Evolutionary conservation across 2,888 invertebrate species (phyloP).

Genomic region (Ormyrus labotus): DNA sequence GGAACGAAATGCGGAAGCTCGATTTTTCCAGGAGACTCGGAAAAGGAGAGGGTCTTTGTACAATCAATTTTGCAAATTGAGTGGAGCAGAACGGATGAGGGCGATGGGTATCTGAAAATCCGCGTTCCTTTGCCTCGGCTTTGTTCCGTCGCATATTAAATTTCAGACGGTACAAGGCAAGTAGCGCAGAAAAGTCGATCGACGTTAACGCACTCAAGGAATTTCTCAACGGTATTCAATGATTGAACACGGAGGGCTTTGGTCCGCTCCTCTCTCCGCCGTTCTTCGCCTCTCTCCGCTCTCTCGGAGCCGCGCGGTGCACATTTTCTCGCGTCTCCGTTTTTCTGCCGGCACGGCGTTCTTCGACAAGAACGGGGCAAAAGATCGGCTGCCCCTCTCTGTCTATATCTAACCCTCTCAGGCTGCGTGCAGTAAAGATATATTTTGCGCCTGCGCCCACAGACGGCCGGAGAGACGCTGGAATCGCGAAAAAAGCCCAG

Average conservation of each 20-base stretch:
- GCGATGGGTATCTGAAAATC: constrained; percentile 48
- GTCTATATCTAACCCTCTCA: neutral
- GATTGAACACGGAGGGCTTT: constrained; percentile 46
- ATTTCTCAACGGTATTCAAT: constrained; percentile 56
- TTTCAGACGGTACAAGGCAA: constrained; percentile 29
- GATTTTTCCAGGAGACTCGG: neutral
- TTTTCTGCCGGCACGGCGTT: constrained; percentile 15
- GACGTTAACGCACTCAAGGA: constrained; percentile 57
- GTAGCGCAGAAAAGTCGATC: constrained; percentile 49
- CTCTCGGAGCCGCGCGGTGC: neutral
- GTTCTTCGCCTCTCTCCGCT: neutral
- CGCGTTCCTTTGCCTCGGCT: constrained; percentile 12
- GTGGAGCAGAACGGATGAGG: constrained; percentile 9
- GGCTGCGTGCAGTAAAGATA: neutral
- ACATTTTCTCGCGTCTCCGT: constrained; percentile 52
- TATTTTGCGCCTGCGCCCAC: constrained; percentile 21
- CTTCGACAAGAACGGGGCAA: neutral
- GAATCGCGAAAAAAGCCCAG: constrained; percentile 27
- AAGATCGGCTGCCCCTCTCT: constrained; percentile 14
- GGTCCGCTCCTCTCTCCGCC: neutral
- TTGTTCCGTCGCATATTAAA: constrained; percentile 50
- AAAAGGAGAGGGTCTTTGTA: constrained; percentile 29
- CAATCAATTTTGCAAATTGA: constrained; percentile 57
- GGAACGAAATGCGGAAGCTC: neutral
- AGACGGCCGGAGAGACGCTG: constrained; percentile 10